Conservation (phyloP, 2,888 invertebrate genomes). For the Hybos culiciformis region DNA sequence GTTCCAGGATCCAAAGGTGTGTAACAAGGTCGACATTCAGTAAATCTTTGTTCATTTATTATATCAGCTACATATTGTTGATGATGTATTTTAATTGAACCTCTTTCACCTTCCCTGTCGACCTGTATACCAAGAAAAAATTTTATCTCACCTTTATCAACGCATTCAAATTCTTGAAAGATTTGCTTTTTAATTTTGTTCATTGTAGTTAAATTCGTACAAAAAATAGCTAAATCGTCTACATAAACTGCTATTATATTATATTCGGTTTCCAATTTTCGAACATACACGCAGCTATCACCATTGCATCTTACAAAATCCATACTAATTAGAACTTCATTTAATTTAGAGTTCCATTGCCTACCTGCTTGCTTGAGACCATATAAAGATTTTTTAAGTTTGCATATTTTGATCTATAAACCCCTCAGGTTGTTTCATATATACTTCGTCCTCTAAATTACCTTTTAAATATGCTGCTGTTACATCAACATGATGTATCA, state of each 20-base stretch:
- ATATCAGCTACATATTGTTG: too few species aligned
- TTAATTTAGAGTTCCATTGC: slow-evolving; percentile 4
- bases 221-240: neutral
- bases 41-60: too few species aligned
- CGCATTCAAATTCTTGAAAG: neutral
- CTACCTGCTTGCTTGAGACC: slow-evolving; percentile 5
- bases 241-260: slow-evolving; percentile 5
- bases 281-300: slow-evolving; percentile 1
- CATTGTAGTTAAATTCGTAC: neutral
- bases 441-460: slow-evolving; percentile 9
- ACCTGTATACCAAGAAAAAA: slow-evolving; percentile 1
- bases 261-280: neutral
- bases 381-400: slow-evolving; percentile 3
- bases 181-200: neutral
- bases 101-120: too few species aligned
- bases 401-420: slow-evolving; percentile 6
- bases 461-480: slow-evolving; percentile 11
- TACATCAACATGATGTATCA: slow-evolving; percentile 10
- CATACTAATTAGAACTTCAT: neutral
- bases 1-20: too few species aligned
- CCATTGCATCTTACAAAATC: slow-evolving; percentile 4
- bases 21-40: too few species aligned
- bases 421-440: slow-evolving; percentile 10
- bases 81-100: too few species aligned
- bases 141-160: neutral